Evolutionary conservation across 2,888 invertebrate genomes (phyloP).

Genomic region (Drosophila peninsularis): DNA sequence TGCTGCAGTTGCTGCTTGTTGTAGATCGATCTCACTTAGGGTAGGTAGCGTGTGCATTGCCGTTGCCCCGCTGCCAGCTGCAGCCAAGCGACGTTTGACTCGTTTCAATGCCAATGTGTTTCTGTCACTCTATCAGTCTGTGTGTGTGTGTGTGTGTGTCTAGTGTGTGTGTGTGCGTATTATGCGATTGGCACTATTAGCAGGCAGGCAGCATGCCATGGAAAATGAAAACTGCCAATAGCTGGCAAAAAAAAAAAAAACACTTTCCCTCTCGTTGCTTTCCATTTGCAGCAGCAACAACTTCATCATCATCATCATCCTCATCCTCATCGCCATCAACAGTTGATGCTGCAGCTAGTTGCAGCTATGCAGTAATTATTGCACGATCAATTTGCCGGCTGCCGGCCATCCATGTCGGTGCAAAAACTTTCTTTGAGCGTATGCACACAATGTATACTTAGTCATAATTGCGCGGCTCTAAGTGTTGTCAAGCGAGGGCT

Average conservation of each 20-base stretch:
- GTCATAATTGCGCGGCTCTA: conserved; percentile 35
- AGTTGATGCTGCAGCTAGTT: conserved; percentile 39
- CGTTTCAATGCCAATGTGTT: conserved; percentile 80
- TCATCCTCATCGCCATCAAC: conserved; percentile 46
- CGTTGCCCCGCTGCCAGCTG: conserved; percentile 22
- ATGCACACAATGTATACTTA: conserved; percentile 32
- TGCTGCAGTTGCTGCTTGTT: conserved; percentile 14
- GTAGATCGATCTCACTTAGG: conserved; percentile 72
- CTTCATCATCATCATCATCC: conserved; percentile 47
- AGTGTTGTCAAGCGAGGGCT: conserved; percentile 36
- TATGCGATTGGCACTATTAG: conserved; percentile 78
- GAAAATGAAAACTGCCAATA: conserved; percentile 74
- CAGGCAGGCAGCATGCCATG: conserved; percentile 65
- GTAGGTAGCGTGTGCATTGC: conserved; percentile 65
- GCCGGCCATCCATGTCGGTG: conserved; percentile 76
- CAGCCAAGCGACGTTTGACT: conserved; percentile 38
- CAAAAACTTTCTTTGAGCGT: conserved; percentile 71
- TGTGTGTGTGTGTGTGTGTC: not conserved
- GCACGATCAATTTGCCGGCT: conserved; percentile 81
- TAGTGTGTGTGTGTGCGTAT: conserved; percentile 67
- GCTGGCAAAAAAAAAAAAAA: conserved; percentile 59
- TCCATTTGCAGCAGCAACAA: conserved; percentile 72
- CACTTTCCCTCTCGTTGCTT: conserved; percentile 84
- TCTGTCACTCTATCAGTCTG: conserved; percentile 20
- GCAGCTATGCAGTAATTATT: conserved; percentile 81